These are phyloP conservation scores for Plestiodon gilberti DNA, from an alignment of 2,113 vertebrate species.

Conservation along the genomic window DNA sequence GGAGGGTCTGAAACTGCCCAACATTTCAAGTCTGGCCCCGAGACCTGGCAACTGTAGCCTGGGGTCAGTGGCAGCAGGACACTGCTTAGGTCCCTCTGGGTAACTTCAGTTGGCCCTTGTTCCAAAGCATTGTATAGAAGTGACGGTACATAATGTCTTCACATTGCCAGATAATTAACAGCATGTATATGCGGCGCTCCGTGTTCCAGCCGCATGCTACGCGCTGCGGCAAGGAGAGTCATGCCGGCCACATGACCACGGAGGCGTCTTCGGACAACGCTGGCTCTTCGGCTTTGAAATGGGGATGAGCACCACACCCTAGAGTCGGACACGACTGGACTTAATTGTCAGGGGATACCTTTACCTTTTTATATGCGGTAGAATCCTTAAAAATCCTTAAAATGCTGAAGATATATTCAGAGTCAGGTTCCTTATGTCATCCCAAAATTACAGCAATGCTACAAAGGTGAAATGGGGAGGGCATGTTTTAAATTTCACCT, in stretches of 20 bases:
- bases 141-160: conserved; percentile 14
- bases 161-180: conserved; percentile 6
- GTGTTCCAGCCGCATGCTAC: too few species aligned
- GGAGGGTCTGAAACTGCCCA: neutral
- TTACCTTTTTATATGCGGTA: too few species aligned
- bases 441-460: conserved; percentile 35
- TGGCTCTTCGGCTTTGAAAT: too few species aligned
- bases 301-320: too few species aligned
- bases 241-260: too few species aligned
- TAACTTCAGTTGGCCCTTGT: neutral
- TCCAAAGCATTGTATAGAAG: neutral
- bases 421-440: conserved; percentile 34
- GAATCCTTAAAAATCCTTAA: conserved; percentile 43
- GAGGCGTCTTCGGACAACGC: too few species aligned
- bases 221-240: too few species aligned
- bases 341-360: too few species aligned
- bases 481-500: conserved; percentile 63
- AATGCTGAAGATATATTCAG: conserved; percentile 47
- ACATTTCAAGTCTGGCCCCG: neutral
- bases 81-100: neutral
- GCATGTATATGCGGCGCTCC: conserved; percentile 23
- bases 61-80: neutral
- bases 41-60: too few species aligned
- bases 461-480: conserved; percentile 54
- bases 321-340: too few species aligned